These are phyloP conservation scores for Strigamia crassipes DNA, from an alignment of 2,888 invertebrate genomes.

Conservation along the genomic window DNA sequence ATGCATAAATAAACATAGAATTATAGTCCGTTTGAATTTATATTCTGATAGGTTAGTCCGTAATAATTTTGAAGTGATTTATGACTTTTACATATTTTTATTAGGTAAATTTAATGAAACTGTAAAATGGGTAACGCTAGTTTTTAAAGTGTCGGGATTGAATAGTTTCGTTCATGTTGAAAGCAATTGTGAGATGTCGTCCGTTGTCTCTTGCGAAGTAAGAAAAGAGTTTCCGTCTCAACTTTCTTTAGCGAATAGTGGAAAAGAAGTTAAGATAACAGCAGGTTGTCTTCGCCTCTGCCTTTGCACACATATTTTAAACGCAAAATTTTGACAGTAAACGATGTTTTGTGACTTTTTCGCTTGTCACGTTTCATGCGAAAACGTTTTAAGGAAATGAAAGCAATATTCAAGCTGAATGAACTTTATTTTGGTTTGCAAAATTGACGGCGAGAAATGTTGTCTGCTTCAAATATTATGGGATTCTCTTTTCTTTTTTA, in stretches of 20 bases:
- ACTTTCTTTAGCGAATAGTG: conserved; percentile 24
- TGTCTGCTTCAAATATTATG: background rate
- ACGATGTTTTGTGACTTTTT: conserved; percentile 40
- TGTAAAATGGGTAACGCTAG: background rate
- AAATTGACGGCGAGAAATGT: background rate
- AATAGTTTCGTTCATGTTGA: background rate
- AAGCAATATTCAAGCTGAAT: conserved; percentile 42
- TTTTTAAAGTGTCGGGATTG: background rate
- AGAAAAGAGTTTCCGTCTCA: conserved; percentile 34
- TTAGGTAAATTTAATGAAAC: background rate
- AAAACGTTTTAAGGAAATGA: conserved; percentile 29
- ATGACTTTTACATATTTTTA: background rate
- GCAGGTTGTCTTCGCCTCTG: conserved; percentile 37
- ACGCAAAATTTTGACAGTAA: conserved; percentile 32
- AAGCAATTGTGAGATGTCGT: conserved; percentile 24
- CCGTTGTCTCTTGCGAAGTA: background rate
- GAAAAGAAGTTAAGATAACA: conserved; percentile 28
- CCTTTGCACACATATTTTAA: conserved; percentile 31
- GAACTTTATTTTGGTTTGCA: conserved; percentile 21
- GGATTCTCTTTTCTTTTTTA: background rate
- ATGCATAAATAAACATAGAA: too few relatives aligned
- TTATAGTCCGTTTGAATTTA: too few relatives aligned
- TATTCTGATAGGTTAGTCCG: too few relatives aligned
- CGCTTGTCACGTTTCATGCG: conserved; percentile 5
- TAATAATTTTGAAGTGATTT: too few relatives aligned